phyloP scores from a whole-genome alignment of 2,797 vertebrate genomes.

The Oreochromis mossambicus region DNA sequence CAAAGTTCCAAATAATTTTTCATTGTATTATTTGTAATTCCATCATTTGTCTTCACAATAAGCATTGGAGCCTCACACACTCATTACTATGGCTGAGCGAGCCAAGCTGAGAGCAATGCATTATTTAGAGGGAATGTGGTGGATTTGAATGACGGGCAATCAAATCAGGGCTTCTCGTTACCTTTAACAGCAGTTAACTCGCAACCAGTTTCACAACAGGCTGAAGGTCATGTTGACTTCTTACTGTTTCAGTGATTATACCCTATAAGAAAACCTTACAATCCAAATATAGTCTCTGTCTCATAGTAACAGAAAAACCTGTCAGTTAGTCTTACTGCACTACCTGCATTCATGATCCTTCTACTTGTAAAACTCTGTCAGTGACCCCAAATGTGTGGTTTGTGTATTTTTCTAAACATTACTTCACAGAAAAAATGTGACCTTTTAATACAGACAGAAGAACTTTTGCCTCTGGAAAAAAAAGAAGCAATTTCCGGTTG shows the following conservation, averaged over 20 bases:
- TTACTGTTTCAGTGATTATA: not conserved
- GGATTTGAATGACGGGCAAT: not conserved
- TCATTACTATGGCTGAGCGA: not conserved
- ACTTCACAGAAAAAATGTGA: constrained; percentile 4
- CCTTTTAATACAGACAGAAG: constrained; percentile 1
- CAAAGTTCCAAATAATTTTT: not conserved
- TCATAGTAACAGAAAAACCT: not conserved
- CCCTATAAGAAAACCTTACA: not conserved
- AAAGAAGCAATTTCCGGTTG: constrained; percentile 1
- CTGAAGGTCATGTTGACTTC: not conserved
- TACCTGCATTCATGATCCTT: not conserved
- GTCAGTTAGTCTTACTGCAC: not conserved
- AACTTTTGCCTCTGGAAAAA: constrained; percentile 18
- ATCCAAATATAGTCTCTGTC: not conserved
- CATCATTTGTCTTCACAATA: not conserved
- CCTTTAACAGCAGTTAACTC: not conserved
- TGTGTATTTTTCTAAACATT: constrained; percentile 11
- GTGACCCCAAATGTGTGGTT: not conserved
- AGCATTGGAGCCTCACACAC: not conserved
- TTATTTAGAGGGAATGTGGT: not conserved
- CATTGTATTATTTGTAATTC: not conserved
- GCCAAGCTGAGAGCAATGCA: not conserved
- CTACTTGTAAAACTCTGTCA: not conserved
- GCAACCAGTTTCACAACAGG: not conserved
- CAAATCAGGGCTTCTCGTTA: not conserved